Percentiles rank a stretch among this genome's conserved stretches.
Evolutionary conservation across 2,888 invertebrate genomes (phyloP).

Genomic region (Acrobasis consociella): DNA sequence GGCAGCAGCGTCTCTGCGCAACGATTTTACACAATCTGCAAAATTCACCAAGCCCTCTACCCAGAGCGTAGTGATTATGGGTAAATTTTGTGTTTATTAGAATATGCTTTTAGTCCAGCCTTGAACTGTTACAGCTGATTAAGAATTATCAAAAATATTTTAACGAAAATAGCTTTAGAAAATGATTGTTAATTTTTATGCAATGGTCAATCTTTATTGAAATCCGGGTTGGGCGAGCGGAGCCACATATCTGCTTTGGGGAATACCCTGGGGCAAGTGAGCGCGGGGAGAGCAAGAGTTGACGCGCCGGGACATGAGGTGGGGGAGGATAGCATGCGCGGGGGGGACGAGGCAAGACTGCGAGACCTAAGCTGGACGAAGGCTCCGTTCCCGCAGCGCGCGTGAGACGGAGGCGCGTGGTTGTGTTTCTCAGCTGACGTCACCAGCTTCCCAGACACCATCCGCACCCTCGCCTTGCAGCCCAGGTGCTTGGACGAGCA

Average conservation of each 20-base stretch:
- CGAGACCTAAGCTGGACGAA: conserved; percentile 5
- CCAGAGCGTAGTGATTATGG: too few species aligned
- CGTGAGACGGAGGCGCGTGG: conserved; percentile 74
- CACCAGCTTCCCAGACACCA: conserved; percentile 66
- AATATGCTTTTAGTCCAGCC: too few species aligned
- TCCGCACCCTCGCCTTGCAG: conserved; percentile 68
- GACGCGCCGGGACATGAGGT: conserved; percentile 60
- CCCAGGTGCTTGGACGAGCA: conserved; percentile 79
- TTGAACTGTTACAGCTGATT: too few species aligned
- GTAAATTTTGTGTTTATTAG: too few species aligned
- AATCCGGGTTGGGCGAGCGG: conserved; percentile 55
- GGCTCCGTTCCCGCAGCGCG: conserved; percentile 41
- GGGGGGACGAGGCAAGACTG: neutral
- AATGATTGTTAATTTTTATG: neutral
- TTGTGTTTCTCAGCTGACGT: conserved; percentile 72
- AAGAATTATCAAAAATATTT: too few species aligned
- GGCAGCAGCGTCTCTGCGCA: too few species aligned
- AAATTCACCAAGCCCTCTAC: too few species aligned
- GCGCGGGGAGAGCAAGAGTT: conserved; percentile 63
- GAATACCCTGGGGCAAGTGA: conserved; percentile 68
- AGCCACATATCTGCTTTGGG: conserved; percentile 75
- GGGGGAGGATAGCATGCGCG: neutral
- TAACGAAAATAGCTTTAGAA: too few species aligned
- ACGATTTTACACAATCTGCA: too few species aligned
- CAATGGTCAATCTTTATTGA: conserved; percentile 57